phyloP scores from a whole-genome alignment of 2,888 invertebrate species.

The Diarsia brunnea region DNA sequence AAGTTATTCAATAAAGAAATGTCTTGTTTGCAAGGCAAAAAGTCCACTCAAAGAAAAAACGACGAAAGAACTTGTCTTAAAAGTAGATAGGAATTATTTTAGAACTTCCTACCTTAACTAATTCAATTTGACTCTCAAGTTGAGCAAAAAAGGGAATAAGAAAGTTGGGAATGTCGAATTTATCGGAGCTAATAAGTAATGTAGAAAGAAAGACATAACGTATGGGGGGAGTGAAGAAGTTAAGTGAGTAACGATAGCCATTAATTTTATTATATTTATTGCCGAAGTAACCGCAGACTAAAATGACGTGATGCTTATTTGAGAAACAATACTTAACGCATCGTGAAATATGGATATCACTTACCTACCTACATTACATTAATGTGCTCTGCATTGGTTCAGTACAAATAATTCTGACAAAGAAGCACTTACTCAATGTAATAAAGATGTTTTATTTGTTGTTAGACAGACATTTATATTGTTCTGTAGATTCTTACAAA shows the following conservation, averaged over 20 bases:
- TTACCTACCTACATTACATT: constrained; percentile 21
- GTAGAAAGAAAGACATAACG: constrained; percentile 31
- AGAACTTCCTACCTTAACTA: constrained; percentile 65
- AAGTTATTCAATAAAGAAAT: constrained; percentile 66
- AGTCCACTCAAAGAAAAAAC: constrained; percentile 55
- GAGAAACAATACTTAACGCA: constrained; percentile 52
- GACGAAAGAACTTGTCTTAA: constrained; percentile 57
- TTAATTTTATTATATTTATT: constrained; percentile 48
- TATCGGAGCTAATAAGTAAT: constrained; percentile 51
- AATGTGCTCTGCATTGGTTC: constrained; percentile 30
- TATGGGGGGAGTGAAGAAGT: constrained; percentile 37
- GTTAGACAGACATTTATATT: neutral
- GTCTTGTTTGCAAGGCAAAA: constrained; percentile 56
- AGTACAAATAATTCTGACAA: constrained; percentile 24
- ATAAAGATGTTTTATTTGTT: constrained; percentile 24
- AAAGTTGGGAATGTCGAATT: constrained; percentile 58
- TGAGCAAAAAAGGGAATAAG: constrained; percentile 54
- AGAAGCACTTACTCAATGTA: constrained; percentile 29
- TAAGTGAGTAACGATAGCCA: constrained; percentile 38
- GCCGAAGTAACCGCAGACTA: constrained; percentile 51
- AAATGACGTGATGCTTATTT: constrained; percentile 49
- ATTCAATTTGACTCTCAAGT: constrained; percentile 64
- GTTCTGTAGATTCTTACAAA: neutral
- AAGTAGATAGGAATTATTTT: constrained; percentile 66
- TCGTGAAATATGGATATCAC: constrained; percentile 33